Evolutionary conservation across 2,888 invertebrate species (phyloP).

Genomic region (Caenorhabditis sinica): DNA sequence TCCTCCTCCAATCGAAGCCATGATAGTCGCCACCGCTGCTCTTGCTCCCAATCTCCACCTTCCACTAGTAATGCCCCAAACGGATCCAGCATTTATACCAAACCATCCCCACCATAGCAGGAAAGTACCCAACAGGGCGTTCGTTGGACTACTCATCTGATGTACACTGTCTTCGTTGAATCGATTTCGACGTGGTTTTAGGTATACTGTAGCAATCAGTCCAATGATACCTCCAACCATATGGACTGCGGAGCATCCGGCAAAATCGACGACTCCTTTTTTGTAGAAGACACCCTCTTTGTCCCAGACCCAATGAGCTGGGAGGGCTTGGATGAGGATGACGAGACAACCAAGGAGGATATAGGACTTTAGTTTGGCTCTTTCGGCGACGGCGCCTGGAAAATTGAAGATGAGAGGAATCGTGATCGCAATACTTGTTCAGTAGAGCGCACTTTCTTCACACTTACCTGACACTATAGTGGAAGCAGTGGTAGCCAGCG

Average conservation of each 20-base stretch:
- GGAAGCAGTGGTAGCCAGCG: conserved; percentile 81
- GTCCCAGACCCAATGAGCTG: conserved; percentile 85
- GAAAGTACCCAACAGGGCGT: conserved; percentile 80
- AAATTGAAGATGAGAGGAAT: conserved; percentile 21
- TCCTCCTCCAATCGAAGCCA: conserved; percentile 82
- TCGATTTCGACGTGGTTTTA: conserved; percentile 78
- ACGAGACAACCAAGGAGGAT: conserved; percentile 80
- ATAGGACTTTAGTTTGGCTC: conserved; percentile 81
- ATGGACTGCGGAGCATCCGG: conserved; percentile 84
- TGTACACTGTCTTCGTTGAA: conserved; percentile 77
- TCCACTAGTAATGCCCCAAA: conserved; percentile 79
- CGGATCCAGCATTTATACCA: conserved; percentile 79
- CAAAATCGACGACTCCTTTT: conserved; percentile 82
- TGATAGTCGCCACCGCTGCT: conserved; percentile 78
- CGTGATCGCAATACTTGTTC: not conserved
- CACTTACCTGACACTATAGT: conserved; percentile 81
- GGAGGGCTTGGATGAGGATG: conserved; percentile 82
- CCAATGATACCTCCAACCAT: conserved; percentile 82
- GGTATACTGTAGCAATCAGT: conserved; percentile 79
- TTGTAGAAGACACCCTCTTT: conserved; percentile 82
- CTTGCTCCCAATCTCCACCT: conserved; percentile 78
- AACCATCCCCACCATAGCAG: conserved; percentile 82
- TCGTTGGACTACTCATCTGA: conserved; percentile 79
- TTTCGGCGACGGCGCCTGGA: conserved; percentile 82
- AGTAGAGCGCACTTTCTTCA: not conserved